A percentile compares a stretch with the other conserved stretches of the same genome.
Evolutionary conservation across 2,113 vertebrate genomes (phyloP).

Genomic region (Gallinago jamesoni): DNA sequence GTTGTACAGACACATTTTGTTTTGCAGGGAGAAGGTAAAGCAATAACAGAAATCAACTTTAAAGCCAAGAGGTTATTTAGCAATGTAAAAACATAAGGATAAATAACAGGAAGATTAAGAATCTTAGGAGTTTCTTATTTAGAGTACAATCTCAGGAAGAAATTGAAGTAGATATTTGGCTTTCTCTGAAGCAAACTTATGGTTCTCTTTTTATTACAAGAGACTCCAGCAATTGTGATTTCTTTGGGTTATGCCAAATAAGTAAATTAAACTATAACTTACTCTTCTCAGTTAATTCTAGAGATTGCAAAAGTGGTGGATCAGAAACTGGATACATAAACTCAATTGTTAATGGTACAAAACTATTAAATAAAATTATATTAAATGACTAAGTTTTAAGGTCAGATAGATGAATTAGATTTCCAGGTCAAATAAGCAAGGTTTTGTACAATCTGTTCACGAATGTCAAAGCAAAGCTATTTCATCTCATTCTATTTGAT

Average conservation of each 20-base stretch:
- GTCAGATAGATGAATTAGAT: neutral
- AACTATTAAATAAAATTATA: neutral
- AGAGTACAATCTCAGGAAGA: neutral
- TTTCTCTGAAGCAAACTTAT: neutral
- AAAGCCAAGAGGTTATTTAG: neutral
- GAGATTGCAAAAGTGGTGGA: neutral
- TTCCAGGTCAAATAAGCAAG: neutral
- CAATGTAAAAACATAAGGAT: neutral
- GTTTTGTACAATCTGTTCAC: neutral
- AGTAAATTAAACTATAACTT: neutral
- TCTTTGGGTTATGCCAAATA: neutral
- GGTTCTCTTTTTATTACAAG: neutral
- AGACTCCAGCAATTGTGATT: neutral
- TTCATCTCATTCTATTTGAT: slow-evolving; percentile 47
- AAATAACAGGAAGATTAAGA: neutral
- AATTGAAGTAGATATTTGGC: neutral
- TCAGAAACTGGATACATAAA: neutral
- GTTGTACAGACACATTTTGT: neutral
- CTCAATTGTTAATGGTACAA: neutral
- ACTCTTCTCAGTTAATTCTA: neutral
- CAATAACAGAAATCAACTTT: neutral
- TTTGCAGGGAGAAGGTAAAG: neutral
- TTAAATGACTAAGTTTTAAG: neutral
- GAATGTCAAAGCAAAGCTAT: neutral
- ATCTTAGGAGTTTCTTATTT: neutral